Percentiles rank a stretch among this genome's conserved stretches.
Conservation (phyloP, 2,797 vertebrate species). For the Myotis findleyi region DNA sequence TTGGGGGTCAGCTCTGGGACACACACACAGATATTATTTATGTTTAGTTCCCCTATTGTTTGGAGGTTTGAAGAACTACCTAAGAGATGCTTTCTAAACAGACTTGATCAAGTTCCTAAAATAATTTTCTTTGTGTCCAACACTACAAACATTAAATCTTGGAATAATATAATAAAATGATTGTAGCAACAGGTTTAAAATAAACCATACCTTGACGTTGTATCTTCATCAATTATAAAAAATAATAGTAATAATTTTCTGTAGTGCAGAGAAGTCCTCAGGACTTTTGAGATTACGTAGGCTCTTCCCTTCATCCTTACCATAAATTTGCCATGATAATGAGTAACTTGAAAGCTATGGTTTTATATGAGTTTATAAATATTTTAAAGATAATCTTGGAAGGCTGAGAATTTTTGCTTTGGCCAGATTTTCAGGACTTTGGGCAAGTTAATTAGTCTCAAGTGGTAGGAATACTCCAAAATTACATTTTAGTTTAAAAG, state of each 20-base stretch:
- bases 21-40: not conserved
- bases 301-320: conserved; percentile 25
- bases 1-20: not conserved
- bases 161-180: conserved; percentile 40
- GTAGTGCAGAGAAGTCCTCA: not conserved
- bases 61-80: not conserved
- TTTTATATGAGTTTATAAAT: conserved; percentile 17
- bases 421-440: not conserved
- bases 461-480: not conserved
- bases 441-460: not conserved
- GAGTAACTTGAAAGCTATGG: not conserved
- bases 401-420: conserved; percentile 4
- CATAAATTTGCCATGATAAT: not conserved
- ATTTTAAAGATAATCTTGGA: conserved; percentile 15
- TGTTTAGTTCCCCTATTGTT: not conserved
- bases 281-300: not conserved
- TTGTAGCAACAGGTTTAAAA: conserved; percentile 47
- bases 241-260: no score
- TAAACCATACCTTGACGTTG: conserved; percentile 89
- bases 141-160: conserved; percentile 2
- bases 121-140: not conserved
- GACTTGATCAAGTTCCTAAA: not conserved
- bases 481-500: not conserved
- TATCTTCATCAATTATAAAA: conserved; percentile 94
- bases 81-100: conserved; percentile 19